These are phyloP conservation scores for Agonopterix subpropinquella DNA, from an alignment of 2,888 invertebrate species.

Conservation along the genomic window DNA sequence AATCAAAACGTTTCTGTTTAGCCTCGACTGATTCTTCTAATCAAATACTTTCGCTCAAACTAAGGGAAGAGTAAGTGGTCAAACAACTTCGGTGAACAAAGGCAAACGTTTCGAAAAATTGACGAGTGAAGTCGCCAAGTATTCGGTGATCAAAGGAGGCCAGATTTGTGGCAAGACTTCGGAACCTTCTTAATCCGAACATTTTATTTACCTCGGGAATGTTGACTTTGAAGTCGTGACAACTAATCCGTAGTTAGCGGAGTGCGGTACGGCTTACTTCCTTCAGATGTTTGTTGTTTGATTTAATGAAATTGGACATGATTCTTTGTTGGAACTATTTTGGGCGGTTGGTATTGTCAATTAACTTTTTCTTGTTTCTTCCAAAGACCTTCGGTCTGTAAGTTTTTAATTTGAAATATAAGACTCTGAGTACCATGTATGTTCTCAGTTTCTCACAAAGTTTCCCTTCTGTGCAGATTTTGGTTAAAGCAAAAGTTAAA, in stretches of 20 bases:
- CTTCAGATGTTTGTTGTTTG: slow-evolving; percentile 37
- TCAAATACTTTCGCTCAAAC: slow-evolving; percentile 35
- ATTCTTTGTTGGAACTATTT: slow-evolving; percentile 41
- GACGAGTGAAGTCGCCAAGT: slow-evolving; percentile 42
- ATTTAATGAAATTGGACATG: slow-evolving; percentile 51
- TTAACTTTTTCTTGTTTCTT: slow-evolving; percentile 18
- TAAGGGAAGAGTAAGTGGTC: slow-evolving; percentile 37
- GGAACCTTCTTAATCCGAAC: slow-evolving; percentile 37
- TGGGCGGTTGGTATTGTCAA: slow-evolving; percentile 2
- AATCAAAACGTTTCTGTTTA: slow-evolving; percentile 27
- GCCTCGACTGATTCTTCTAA: slow-evolving; percentile 38
- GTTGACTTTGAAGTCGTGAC: slow-evolving; percentile 56
- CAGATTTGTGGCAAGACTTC: slow-evolving; percentile 26
- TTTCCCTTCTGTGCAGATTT: no score
- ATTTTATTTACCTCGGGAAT: slow-evolving; percentile 63
- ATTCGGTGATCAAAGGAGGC: slow-evolving; percentile 52
- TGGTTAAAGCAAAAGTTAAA: no score
- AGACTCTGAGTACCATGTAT: no score
- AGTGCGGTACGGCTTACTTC: slow-evolving; percentile 39
- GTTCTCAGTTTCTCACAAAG: no score
- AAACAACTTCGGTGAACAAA: slow-evolving; percentile 41
- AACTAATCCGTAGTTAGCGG: slow-evolving; percentile 60
- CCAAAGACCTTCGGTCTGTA: neutral
- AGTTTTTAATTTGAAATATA: no score
- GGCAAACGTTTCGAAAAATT: slow-evolving; percentile 44